phyloP scores from a whole-genome alignment of 2,113 vertebrate species.

The Psilopsiagon aurifrons region DNA sequence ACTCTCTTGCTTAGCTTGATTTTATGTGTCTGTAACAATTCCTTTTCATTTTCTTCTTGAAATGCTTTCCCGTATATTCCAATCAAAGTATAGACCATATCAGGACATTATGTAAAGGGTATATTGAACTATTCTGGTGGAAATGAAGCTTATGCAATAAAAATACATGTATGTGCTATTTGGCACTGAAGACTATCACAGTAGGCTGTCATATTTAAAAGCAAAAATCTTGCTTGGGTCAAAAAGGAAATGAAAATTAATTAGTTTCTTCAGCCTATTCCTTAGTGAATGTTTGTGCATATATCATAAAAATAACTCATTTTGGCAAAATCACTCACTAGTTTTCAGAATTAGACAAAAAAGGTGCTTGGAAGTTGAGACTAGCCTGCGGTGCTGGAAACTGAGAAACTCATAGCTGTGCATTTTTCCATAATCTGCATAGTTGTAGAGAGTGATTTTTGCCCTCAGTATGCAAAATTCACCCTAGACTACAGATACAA shows the following conservation, averaged over 20 bases:
- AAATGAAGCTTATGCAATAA: constrained; percentile 22
- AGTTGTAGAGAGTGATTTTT: not conserved
- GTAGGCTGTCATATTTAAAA: not conserved
- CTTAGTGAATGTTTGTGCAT: not conserved
- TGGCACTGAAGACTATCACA: not conserved
- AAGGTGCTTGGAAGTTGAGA: not conserved
- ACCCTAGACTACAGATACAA: not conserved
- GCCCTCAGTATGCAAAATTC: not conserved
- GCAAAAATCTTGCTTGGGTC: constrained; percentile 20
- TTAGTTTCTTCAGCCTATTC: not conserved
- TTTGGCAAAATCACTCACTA: not conserved
- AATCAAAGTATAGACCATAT: constrained; percentile 28
- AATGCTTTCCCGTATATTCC: constrained; percentile 47
- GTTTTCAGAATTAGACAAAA: not conserved
- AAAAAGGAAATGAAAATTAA: constrained; percentile 8
- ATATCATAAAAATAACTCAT: not conserved
- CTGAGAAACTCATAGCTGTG: not conserved
- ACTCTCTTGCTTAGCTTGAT: not conserved
- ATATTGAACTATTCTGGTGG: constrained; percentile 7
- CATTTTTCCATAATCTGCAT: not conserved
- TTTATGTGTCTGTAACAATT: constrained; percentile 16
- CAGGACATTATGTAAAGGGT: constrained; percentile 20
- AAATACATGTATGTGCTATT: constrained; percentile 26
- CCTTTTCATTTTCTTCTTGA: not conserved
- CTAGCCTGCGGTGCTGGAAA: not conserved